phyloP scores from a whole-genome alignment of 2,888 invertebrate genomes.

The Cryptosula pallasiana region DNA sequence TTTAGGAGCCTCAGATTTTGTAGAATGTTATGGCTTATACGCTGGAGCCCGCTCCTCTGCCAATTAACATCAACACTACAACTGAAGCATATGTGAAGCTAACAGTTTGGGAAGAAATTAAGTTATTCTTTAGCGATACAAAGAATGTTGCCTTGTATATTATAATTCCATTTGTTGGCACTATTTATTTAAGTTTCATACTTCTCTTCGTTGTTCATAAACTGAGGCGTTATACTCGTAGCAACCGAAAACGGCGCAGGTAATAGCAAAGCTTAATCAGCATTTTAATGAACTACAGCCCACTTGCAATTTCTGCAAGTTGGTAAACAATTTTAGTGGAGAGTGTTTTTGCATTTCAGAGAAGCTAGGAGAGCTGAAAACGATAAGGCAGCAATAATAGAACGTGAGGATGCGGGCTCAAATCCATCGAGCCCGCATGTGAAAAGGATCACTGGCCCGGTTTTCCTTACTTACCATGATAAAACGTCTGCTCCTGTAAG shows the following conservation, averaged over 20 bases:
- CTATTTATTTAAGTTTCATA: background rate
- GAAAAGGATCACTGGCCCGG: background rate
- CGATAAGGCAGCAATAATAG: background rate
- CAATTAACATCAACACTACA: background rate
- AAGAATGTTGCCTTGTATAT: background rate
- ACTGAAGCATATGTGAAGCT: background rate
- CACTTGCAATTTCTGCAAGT: no score
- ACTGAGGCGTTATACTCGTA: background rate
- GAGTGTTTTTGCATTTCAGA: background rate
- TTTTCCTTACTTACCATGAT: slow-evolving; percentile 15
- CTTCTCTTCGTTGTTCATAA: slow-evolving; percentile 8
- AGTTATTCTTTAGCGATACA: background rate
- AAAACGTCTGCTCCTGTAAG: background rate
- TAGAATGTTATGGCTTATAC: slow-evolving; percentile 16
- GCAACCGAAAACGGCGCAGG: background rate
- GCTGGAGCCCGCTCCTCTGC: background rate
- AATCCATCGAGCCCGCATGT: background rate
- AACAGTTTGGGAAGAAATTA: background rate
- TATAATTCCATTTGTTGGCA: background rate
- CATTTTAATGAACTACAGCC: no score
- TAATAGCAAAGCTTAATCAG: background rate
- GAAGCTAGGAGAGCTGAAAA: background rate
- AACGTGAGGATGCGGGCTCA: background rate
- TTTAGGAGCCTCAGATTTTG: no score
- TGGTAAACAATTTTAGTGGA: no score